These are phyloP conservation scores for Bombus pyrosoma DNA, from an alignment of 1,140 invertebrate species.

Conservation along the genomic window DNA sequence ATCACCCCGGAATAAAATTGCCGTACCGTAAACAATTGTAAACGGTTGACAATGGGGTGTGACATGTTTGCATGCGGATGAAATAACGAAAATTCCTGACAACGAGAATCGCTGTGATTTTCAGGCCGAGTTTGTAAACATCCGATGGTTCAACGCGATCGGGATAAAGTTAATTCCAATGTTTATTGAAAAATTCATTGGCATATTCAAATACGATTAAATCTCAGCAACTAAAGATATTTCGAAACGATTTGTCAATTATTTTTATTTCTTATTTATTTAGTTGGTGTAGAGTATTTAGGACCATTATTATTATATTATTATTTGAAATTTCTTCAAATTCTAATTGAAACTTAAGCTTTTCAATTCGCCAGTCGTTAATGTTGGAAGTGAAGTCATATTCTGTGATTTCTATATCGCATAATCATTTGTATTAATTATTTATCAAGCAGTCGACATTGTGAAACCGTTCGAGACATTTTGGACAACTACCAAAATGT, in stretches of 20 bases:
- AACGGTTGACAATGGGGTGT: not conserved
- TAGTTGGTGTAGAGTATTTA: not conserved
- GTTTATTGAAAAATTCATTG: not conserved
- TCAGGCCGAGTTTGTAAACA: not conserved
- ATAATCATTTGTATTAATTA: not conserved
- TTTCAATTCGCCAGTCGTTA: too few species aligned
- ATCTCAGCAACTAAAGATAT: not conserved
- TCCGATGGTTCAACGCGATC: not conserved
- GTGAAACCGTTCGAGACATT: slow-evolving; percentile 16
- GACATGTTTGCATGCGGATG: not conserved
- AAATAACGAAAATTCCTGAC: not conserved
- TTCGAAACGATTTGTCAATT: not conserved
- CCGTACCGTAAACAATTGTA: not conserved
- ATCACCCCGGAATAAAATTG: not conserved
- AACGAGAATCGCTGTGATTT: not conserved
- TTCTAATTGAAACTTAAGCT: not conserved
- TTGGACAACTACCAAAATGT: slow-evolving; percentile 35
- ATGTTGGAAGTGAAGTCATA: too few species aligned
- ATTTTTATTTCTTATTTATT: too few species aligned
- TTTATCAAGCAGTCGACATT: not conserved
- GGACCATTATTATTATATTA: not conserved
- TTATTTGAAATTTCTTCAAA: not conserved
- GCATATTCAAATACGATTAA: not conserved
- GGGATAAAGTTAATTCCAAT: not conserved
- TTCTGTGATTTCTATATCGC: not conserved